Conservation (phyloP, 2,797 vertebrate species). For the Loris lydekkerianus region DNA sequence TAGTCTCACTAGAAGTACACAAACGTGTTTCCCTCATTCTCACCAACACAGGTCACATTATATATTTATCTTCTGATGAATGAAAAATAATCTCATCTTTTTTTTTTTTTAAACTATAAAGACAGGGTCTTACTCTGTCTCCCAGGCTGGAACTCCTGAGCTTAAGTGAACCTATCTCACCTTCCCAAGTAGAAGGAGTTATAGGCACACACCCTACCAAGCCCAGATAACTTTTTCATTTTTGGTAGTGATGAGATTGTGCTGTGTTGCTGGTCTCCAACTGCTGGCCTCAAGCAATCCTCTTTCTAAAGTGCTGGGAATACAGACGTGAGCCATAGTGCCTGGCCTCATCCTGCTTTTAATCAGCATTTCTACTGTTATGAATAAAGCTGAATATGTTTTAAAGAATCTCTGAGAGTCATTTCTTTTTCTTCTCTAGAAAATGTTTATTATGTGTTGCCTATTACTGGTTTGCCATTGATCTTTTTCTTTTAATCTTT, state of each 20-base stretch:
- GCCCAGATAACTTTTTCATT: not conserved
- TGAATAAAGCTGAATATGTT: not conserved
- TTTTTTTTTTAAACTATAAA: not conserved
- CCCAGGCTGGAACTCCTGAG: not conserved
- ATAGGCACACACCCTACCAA: no score
- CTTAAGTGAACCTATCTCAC: not conserved
- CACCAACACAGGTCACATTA: not conserved
- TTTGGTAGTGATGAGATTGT: not conserved
- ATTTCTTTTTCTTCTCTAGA: not conserved
- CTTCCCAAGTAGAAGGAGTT: not conserved
- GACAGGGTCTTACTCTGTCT: not conserved
- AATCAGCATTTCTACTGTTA: not conserved
- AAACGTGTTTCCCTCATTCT: not conserved
- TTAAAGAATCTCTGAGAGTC: not conserved
- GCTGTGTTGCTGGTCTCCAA: not conserved
- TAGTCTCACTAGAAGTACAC: not conserved
- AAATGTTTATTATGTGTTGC: conserved; percentile 10
- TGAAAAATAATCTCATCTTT: not conserved
- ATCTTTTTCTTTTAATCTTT: not conserved
- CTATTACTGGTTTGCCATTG: not conserved
- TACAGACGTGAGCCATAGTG: not conserved
- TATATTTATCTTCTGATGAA: not conserved
- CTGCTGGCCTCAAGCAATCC: not conserved
- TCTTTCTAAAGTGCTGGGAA: not conserved
- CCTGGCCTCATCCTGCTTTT: not conserved